These are phyloP conservation scores for Clarias batrachus DNA, from an alignment of 2,113 vertebrate species.

Conservation along the genomic window DNA sequence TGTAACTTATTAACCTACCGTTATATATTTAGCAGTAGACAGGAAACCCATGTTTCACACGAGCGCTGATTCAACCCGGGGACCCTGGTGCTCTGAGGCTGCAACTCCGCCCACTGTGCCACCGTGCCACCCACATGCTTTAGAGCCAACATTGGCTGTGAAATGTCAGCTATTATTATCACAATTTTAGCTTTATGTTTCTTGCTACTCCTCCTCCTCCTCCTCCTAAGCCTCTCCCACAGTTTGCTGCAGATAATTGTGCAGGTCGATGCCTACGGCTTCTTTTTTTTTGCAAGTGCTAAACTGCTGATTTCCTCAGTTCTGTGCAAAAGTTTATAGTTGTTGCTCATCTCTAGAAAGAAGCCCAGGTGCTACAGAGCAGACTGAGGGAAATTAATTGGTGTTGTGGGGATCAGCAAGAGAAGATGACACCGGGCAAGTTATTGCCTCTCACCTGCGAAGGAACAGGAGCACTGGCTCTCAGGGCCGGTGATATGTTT, in stretches of 20 bases:
- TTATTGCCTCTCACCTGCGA: slow-evolving; percentile 20
- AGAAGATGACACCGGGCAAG: slow-evolving; percentile 15
- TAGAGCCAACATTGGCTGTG: neutral
- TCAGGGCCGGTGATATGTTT: neutral
- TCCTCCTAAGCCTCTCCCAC: neutral
- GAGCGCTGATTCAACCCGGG: neutral
- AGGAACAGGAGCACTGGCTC: slow-evolving; percentile 2
- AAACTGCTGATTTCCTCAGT: slow-evolving; percentile 21
- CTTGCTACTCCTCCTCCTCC: neutral
- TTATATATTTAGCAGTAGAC: neutral
- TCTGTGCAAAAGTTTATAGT: slow-evolving; percentile 25
- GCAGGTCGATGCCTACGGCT: slow-evolving; percentile 3
- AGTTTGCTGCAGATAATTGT: neutral
- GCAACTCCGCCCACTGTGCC: neutral
- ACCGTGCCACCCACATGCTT: neutral
- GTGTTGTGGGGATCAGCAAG: slow-evolving; percentile 34
- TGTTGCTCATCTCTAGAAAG: slow-evolving; percentile 4
- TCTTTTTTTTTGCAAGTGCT: neutral
- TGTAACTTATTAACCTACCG: neutral
- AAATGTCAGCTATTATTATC: neutral
- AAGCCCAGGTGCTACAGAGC: slow-evolving; percentile 28
- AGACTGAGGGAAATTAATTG: slow-evolving; percentile 40
- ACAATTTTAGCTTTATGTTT: neutral
- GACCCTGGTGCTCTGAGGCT: neutral
- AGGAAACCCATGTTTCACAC: no score